These are phyloP conservation scores for Sphaerophoria taeniata DNA, from an alignment of 2,888 invertebrate genomes.

Conservation along the genomic window DNA sequence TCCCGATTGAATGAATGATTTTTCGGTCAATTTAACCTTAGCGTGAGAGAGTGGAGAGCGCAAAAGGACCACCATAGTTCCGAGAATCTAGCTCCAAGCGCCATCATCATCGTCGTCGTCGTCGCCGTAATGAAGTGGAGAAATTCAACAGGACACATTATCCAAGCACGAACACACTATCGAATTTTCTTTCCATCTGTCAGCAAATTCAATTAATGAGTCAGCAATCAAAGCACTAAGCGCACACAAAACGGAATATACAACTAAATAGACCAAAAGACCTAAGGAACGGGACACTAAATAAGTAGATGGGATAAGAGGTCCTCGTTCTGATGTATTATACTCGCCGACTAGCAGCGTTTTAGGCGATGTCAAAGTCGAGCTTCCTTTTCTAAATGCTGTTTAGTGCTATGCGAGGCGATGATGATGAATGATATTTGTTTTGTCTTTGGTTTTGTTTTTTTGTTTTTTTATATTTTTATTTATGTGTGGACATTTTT, in stretches of 20 bases:
- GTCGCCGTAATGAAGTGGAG: constrained; percentile 63
- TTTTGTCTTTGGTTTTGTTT: constrained; percentile 32
- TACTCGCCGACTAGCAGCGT: not conserved
- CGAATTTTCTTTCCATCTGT: constrained; percentile 70
- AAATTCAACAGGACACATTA: constrained; percentile 73
- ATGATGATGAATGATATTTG: constrained; percentile 68
- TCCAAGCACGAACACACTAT: constrained; percentile 70
- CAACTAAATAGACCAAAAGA: constrained; percentile 25
- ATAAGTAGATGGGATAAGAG: constrained; percentile 56
- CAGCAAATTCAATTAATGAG: constrained; percentile 74
- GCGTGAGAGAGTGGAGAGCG: constrained; percentile 17
- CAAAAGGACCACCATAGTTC: not conserved
- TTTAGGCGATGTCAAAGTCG: constrained; percentile 25
- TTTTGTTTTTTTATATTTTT: not conserved
- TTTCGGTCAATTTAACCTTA: constrained; percentile 73
- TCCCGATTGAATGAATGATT: constrained; percentile 73
- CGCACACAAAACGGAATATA: constrained; percentile 1
- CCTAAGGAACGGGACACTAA: constrained; percentile 38
- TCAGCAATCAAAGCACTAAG: constrained; percentile 66
- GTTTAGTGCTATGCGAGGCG: constrained; percentile 27
- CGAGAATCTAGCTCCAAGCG: not conserved
- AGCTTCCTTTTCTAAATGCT: not conserved
- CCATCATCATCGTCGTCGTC: no score
- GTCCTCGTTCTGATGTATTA: constrained; percentile 30
- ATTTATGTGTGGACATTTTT: not conserved